These are phyloP conservation scores for Rhingia rostrata DNA, from an alignment of 2,888 invertebrate genomes.

Conservation along the genomic window DNA sequence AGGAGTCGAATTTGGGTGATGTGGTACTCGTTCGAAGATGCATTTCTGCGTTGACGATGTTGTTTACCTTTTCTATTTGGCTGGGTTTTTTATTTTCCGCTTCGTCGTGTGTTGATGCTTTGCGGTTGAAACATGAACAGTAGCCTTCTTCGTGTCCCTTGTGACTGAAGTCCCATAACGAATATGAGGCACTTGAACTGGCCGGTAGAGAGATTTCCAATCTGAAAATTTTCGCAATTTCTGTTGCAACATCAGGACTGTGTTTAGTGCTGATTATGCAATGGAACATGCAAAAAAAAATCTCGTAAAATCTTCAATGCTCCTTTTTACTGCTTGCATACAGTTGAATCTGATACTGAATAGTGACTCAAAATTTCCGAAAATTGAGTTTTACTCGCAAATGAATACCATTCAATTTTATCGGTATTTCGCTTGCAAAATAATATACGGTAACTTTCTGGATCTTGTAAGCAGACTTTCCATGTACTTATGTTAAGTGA, in stretches of 20 bases:
- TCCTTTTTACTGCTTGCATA: constrained; percentile 9
- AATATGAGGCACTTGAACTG: constrained; percentile 44
- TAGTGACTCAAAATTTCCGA: constrained; percentile 3
- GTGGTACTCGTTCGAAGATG: not conserved
- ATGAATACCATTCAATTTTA: too few species aligned
- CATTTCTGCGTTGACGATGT: too few species aligned
- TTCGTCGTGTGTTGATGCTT: not conserved
- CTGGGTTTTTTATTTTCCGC: not conserved
- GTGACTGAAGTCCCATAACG: constrained; percentile 37
- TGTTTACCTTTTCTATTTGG: too few species aligned
- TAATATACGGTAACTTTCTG: too few species aligned
- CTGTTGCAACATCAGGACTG: constrained; percentile 3
- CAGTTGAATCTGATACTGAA: constrained; percentile 28
- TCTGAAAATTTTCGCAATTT: constrained; percentile 16
- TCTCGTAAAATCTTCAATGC: constrained; percentile 8
- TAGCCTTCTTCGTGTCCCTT: constrained; percentile 82
- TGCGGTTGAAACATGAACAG: constrained; percentile 3
- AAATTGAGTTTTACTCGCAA: too few species aligned
- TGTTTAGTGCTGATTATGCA: too few species aligned
- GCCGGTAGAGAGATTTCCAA: not conserved
- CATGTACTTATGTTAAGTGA: too few species aligned
- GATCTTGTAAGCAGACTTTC: too few species aligned
- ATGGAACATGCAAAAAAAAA: too few species aligned
- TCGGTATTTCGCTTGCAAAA: too few species aligned
- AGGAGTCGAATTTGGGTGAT: not conserved